These are phyloP conservation scores for Argentina silus DNA, from an alignment of 2,797 vertebrate genomes.

Conservation along the genomic window DNA sequence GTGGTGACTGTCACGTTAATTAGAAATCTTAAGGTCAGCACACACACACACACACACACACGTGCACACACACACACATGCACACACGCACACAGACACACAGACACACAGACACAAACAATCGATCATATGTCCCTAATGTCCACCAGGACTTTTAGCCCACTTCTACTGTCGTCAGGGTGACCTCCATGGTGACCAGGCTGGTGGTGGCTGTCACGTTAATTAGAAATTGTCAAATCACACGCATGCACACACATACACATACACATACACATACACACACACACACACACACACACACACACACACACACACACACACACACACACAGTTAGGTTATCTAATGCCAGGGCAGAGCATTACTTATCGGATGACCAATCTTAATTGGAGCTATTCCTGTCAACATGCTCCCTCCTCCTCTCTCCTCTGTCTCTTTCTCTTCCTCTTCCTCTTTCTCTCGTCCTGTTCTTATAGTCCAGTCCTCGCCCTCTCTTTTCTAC, in stretches of 20 bases:
- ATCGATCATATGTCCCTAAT: constrained; percentile 13
- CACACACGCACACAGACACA: constrained; percentile 30
- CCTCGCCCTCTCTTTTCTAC: constrained; percentile 47
- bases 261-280: constrained; percentile 11
- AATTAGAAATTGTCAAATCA: constrained; percentile 49
- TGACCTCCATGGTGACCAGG: constrained; percentile 45
- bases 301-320: constrained; percentile 17
- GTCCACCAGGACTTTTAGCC: neutral
- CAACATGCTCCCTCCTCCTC: constrained; percentile 41
- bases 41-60: neutral
- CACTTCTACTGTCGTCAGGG: constrained; percentile 27
- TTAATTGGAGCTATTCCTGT: constrained; percentile 70
- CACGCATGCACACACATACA: constrained; percentile 18
- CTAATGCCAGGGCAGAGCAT: constrained; percentile 1
- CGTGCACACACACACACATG: constrained; percentile 24
- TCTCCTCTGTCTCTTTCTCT: constrained; percentile 35
- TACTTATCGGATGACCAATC: constrained; percentile 68
- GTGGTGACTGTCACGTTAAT: too few relatives aligned
- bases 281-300: constrained; percentile 15
- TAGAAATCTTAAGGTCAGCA: too few relatives aligned
- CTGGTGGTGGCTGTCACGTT: constrained; percentile 29
- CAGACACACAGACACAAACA: constrained; percentile 16
- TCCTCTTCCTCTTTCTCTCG: constrained; percentile 42
- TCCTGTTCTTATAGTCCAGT: constrained; percentile 29
- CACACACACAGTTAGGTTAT: constrained; percentile 14